These are phyloP conservation scores for Tragelaphus strepsiceros DNA, from an alignment of 2,113 vertebrate species.

Conservation along the genomic window DNA sequence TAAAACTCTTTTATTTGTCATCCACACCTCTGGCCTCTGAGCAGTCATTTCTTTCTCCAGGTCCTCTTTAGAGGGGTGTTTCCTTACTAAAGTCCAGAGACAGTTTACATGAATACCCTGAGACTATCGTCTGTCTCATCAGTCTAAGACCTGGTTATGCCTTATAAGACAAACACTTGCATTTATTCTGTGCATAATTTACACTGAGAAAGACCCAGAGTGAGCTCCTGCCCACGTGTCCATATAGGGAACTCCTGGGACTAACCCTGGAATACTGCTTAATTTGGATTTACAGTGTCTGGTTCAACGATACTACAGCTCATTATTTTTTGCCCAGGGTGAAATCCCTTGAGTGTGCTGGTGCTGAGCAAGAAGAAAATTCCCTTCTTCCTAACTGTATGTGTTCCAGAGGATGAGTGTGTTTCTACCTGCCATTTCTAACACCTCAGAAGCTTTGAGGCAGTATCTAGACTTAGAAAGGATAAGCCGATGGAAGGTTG, in stretches of 20 bases:
- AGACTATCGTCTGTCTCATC: not conserved
- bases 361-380: not conserved
- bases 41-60: not conserved
- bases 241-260: not conserved
- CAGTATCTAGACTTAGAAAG: not conserved
- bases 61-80: not conserved
- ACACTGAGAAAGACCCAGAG: not conserved
- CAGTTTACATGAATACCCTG: not conserved
- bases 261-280: not conserved
- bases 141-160: not conserved
- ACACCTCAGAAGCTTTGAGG: not conserved
- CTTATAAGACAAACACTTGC: not conserved
- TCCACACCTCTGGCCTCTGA: not conserved
- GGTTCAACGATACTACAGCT: not conserved
- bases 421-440: not conserved
- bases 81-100: constrained; percentile 1
- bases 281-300: not conserved
- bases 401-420: not conserved
- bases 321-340: not conserved
- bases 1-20: not conserved
- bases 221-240: not conserved
- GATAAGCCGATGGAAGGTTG: not conserved
- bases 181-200: not conserved
- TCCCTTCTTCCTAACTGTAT: not conserved
- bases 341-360: not conserved